These are phyloP conservation scores for Panagrolaimus sp. DNA, from an alignment of 1,140 invertebrate species.

Conservation along the genomic window DNA sequence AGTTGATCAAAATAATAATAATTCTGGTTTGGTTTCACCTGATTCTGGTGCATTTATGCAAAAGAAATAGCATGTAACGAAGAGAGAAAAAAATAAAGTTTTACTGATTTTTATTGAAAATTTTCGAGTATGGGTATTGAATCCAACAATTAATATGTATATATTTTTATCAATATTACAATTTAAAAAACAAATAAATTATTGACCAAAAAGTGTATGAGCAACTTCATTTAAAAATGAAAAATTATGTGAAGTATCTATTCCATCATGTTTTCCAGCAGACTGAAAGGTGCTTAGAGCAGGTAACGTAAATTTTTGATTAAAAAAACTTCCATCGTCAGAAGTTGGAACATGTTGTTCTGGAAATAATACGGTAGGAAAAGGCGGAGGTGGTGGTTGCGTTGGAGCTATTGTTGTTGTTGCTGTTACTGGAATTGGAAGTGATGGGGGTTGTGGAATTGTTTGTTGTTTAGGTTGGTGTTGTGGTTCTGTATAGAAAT, in stretches of 20 bases:
- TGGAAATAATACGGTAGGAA: neutral
- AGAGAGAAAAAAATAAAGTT: no score
- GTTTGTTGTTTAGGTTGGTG: no score
- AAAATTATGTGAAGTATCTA: neutral
- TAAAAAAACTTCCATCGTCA: neutral
- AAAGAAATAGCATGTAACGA: no score
- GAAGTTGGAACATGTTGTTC: neutral
- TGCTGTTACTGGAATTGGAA: neutral
- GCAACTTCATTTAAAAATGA: slow-evolving; percentile 9
- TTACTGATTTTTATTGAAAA: no score
- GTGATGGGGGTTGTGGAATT: neutral
- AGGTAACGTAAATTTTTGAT: neutral
- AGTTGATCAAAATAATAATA: no score
- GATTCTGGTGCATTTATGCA: no score
- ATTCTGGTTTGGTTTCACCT: no score
- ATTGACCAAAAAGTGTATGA: slow-evolving; percentile 11
- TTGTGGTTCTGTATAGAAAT: no score
- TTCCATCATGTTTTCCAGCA: neutral
- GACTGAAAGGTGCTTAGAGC: neutral
- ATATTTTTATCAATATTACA: no score
- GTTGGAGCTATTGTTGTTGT: neutral
- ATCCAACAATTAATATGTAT: no score
- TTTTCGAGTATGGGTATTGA: no score
- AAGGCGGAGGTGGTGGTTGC: neutral
- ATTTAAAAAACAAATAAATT: no score